A percentile compares a stretch with the other conserved stretches of the same genome.
Evolutionary conservation across 1,140 invertebrate species (phyloP).

Genomic region (Aphaenogaster rudis): DNA sequence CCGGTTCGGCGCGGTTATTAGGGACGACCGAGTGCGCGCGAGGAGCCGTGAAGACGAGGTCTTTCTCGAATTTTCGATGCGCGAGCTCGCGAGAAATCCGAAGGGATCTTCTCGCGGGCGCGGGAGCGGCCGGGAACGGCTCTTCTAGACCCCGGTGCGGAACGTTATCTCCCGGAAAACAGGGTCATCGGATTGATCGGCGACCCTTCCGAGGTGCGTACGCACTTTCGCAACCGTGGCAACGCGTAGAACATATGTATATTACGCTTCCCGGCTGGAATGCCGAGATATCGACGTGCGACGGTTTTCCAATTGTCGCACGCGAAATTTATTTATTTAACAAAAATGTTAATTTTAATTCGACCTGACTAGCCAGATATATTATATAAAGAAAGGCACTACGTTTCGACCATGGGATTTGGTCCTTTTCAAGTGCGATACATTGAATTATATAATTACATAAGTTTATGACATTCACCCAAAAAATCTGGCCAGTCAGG

Average conservation of each 20-base stretch:
- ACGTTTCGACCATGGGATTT: too few relatives aligned
- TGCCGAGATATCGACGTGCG: not conserved
- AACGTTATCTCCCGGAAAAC: not conserved
- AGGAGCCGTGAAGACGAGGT: not conserved
- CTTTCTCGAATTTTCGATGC: slow-evolving; percentile 30
- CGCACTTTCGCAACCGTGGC: slow-evolving; percentile 3
- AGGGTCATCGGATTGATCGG: slow-evolving; percentile 21
- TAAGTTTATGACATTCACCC: too few relatives aligned
- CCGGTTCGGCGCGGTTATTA: slow-evolving; percentile 64
- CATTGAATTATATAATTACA: too few relatives aligned
- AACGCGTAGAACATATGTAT: not conserved
- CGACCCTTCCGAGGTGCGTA: not conserved
- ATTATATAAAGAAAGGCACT: too few relatives aligned
- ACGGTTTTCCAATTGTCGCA: not conserved
- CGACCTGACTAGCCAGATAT: too few relatives aligned
- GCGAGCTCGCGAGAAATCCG: slow-evolving; percentile 13
- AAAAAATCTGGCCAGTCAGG: too few relatives aligned
- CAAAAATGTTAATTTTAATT: too few relatives aligned
- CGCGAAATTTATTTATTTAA: not conserved
- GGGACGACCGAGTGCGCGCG: slow-evolving; percentile 18
- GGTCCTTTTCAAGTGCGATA: too few relatives aligned
- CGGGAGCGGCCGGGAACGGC: not conserved
- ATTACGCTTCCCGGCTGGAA: not conserved
- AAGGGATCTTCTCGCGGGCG: slow-evolving; percentile 4
- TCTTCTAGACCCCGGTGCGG: not conserved